Conservation (phyloP, 2,113 vertebrate species). For the Eulemur rufifrons region DNA sequence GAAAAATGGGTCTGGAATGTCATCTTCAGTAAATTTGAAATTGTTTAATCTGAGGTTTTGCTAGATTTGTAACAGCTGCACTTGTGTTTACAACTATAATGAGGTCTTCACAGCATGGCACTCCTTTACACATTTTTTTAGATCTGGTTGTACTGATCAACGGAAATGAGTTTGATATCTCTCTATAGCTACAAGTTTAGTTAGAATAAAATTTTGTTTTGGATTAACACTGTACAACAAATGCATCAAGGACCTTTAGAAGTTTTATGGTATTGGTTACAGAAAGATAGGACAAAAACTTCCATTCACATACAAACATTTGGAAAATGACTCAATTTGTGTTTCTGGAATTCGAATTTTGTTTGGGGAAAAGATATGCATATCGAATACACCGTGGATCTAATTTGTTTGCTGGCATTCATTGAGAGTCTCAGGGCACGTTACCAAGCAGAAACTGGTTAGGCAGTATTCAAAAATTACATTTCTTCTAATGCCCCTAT, state of each 20-base stretch:
- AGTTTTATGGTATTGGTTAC: slow-evolving; percentile 57
- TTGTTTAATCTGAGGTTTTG: slow-evolving; percentile 65
- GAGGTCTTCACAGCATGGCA: slow-evolving; percentile 38
- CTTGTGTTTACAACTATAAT: slow-evolving; percentile 8
- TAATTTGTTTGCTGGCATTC: slow-evolving; percentile 61
- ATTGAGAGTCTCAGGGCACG: background rate
- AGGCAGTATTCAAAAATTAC: slow-evolving; percentile 42
- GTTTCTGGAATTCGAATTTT: slow-evolving; percentile 71
- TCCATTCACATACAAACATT: slow-evolving; percentile 65
- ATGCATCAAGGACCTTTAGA: slow-evolving; percentile 38
- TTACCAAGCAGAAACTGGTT: slow-evolving; percentile 47
- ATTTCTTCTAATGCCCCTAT: slow-evolving; percentile 54
- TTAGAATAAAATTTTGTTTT: slow-evolving; percentile 67
- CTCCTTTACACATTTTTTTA: slow-evolving; percentile 55
- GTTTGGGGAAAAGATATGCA: slow-evolving; percentile 55
- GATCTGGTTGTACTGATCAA: slow-evolving; percentile 20
- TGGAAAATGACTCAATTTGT: slow-evolving; percentile 65
- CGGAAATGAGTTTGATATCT: slow-evolving; percentile 12
- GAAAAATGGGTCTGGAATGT: slow-evolving; percentile 57
- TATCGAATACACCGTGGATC: slow-evolving; percentile 52
- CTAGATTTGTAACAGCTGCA: slow-evolving; percentile 70
- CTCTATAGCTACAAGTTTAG: slow-evolving; percentile 4
- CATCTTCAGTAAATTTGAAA: slow-evolving; percentile 55
- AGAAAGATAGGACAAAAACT: slow-evolving; percentile 56
- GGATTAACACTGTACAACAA: slow-evolving; percentile 51